Evolutionary conservation across 1,140 invertebrate genomes (phyloP), one percentile per base, ranked within the genome.

Genomic region (Cyphomyrmex costatus): DNA sequence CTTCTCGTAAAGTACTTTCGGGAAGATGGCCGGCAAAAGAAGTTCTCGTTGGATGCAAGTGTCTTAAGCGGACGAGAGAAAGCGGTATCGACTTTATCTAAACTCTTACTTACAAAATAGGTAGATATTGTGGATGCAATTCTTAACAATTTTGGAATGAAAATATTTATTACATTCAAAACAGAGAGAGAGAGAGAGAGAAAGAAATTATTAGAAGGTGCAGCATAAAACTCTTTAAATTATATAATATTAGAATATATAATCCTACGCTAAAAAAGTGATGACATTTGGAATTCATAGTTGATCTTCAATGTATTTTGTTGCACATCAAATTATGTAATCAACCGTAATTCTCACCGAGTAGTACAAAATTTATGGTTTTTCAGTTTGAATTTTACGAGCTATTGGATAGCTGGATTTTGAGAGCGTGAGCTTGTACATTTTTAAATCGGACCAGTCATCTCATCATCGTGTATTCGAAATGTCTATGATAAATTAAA

Each of bases 1-100:
- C 51, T 86, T 60, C 60, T 90, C 87, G 84, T 70, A 58, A 60
- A 77, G 42, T 46, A 77, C 77, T 86, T 58, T 36, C 58, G 42
- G 7, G 60, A 79, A 60, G 84, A 80, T 78, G 58, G 77, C 21
- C 66, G 87, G 49, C 51, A 84, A 66, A 46, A 77, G 61, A 84
- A 89, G 60, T 53, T 60, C 77, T 78, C 12, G 58, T 36, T 30
- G 5, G 49, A 21, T 27, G n/a, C 21, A 7, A 19, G 70, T 58
- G 86, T 79, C 76, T 89, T 82, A 65, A 19, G 76, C 24, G 87
- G 86, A 60, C 24, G 66, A 33, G 19, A 58, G 63, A 80, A 46
- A 21, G 30, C 63, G 61, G 21, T 42, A 36, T 70, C 19, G 53
- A 80, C 21, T 56, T 49, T 16, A 1, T 30, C 6, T 27, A 58